phyloP scores from a whole-genome alignment of 1,140 invertebrate genomes.

The Galleria mellonella region DNA sequence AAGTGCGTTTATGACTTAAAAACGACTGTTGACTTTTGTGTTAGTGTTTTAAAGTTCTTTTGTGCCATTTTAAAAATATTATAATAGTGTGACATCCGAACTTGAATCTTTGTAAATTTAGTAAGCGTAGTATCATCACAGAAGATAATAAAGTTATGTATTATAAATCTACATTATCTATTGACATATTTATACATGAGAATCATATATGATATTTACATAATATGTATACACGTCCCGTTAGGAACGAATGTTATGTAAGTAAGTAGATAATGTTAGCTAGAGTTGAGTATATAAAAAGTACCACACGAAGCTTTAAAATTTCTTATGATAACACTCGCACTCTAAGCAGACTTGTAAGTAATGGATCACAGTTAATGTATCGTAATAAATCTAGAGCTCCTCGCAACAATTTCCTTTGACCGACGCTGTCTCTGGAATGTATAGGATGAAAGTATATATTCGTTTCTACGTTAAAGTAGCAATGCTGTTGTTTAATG shows the following conservation, averaged over 20 bases:
- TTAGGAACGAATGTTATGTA: constrained; percentile 73
- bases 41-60: constrained; percentile 72
- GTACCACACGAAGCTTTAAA: constrained; percentile 74
- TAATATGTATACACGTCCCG: constrained; percentile 72
- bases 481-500: neutral
- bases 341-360: constrained; percentile 63
- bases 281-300: constrained; percentile 60
- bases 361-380: constrained; percentile 40
- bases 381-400: constrained; percentile 27
- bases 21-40: constrained; percentile 65
- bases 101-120: constrained; percentile 68
- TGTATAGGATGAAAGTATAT: no score
- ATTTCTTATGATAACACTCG: constrained; percentile 72
- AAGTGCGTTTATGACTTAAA: constrained; percentile 45
- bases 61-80: constrained; percentile 73
- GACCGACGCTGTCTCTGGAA: no score
- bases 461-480: no score
- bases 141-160: constrained; percentile 64
- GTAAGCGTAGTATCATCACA: constrained; percentile 65
- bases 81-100: constrained; percentile 71
- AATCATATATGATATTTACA: constrained; percentile 69
- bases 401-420: constrained; percentile 5
- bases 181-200: constrained; percentile 70
- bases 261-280: constrained; percentile 67
- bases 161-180: constrained; percentile 66